Base-by-base conservation (phyloP, 2,797 vertebrate species). In the Sebastes oblongus region DNA sequence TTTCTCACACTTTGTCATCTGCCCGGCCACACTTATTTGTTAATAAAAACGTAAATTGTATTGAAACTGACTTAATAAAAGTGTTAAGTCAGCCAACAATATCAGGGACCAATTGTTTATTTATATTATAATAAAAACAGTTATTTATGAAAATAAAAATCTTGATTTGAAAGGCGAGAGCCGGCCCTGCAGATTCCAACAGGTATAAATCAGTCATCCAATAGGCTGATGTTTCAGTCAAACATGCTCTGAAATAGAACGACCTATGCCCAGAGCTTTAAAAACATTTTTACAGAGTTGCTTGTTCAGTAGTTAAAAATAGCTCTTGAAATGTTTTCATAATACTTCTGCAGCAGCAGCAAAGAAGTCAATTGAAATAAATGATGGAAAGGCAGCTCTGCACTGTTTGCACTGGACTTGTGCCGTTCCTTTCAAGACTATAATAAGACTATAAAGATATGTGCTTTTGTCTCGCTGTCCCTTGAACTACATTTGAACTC, bases 381-480 rank as follows among this genome's bases (percentile, higher is more conserved):
- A 59, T n/a, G 4, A 14, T 22, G n/a, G 36, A 39, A 74, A 75
- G 14, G 8, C 22, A 55, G 34, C 39, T 12, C 11, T 50, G 64
- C 18, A 25, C 20, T 18, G 64, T 36, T 34, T 64, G 39, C 18
- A 18, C 27, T 10, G 8, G 36, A 39, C 18, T 11, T 59, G 27
- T 76, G 72, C 62, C 34, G 32, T 24, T 78, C 62, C 29, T 73
- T 58, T 84, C 12, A 66, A 72, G 65, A 78, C 24, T 24, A 24
- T 24, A 24, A 24, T 74, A 64, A 83, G 32, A 62, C 32, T 77
- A 67, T 3, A 69, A 12, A 24, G 32, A 29, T 30, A 2, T 27
- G 46, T n/a, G 58, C 39, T 73, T 87, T 77, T 62, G 66, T 79
- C 34, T 60, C 4, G 8, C 27, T 68, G 50, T 39, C 52, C 29